A percentile compares a stretch with the other conserved stretches of the same genome.
phyloP scores from a whole-genome alignment of 2,113 vertebrate species.

The Syrrhaptes paradoxus region DNA sequence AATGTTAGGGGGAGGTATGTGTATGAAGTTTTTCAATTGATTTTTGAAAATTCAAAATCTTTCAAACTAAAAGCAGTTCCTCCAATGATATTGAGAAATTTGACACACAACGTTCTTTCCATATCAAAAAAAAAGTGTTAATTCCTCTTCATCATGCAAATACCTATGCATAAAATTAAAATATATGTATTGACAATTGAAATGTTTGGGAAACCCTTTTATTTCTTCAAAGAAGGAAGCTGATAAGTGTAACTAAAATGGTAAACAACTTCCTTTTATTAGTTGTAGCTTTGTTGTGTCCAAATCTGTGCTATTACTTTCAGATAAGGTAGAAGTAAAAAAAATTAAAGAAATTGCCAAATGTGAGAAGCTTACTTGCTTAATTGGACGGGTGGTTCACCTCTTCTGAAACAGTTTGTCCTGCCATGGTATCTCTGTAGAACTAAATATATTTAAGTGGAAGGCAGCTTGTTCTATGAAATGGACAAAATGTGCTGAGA shows the following conservation, averaged over 20 bases:
- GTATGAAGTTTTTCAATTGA: neutral
- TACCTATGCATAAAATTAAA: neutral
- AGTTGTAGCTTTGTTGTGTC: neutral
- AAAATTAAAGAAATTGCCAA: neutral
- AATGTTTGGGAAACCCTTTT: neutral
- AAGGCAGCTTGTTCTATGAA: neutral
- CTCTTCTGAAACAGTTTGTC: neutral
- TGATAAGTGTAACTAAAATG: neutral
- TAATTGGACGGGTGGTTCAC: neutral
- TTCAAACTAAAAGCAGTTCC: neutral
- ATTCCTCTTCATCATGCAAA: neutral
- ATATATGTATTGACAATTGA: neutral
- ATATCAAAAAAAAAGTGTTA: neutral
- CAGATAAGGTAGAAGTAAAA: neutral
- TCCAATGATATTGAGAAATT: neutral
- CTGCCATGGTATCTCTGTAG: neutral
- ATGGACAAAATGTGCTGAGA: neutral
- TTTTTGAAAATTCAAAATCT: neutral
- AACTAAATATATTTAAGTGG: neutral
- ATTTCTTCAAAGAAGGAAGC: neutral
- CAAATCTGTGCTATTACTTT: neutral
- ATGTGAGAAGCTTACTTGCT: neutral
- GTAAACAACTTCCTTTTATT: neutral
- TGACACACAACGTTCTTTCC: neutral
- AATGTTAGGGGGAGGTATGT: neutral